A percentile compares a stretch with the other conserved stretches of the same genome.
Evolutionary conservation across 2,888 invertebrate genomes (phyloP).

Genomic region (Callimorpha dominula): DNA sequence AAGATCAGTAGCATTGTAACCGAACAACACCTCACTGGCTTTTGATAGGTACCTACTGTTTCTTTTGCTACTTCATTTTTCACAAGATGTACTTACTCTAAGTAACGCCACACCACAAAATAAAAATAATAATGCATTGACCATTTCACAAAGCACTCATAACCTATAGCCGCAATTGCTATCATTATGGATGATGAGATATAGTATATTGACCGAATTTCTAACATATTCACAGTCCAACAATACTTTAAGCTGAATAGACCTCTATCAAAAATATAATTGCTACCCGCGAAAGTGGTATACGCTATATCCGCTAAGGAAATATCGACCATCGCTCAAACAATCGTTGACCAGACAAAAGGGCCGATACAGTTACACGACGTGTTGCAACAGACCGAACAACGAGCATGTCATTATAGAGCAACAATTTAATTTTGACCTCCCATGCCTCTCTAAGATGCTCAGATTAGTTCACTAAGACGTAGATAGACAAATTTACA

Average conservation of each 20-base stretch:
- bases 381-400: conserved; percentile 69
- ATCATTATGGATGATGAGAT: conserved; percentile 48
- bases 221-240: conserved; percentile 41
- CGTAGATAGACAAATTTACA: conserved; percentile 58
- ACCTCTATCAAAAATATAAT: conserved; percentile 57
- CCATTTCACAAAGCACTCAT: conserved; percentile 34
- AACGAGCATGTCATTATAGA: conserved; percentile 76
- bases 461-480: conserved; percentile 39
- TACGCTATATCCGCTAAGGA: conserved; percentile 62
- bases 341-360: conserved; percentile 77
- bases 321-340: conserved; percentile 73
- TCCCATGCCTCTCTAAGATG: conserved; percentile 55
- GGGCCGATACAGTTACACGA: conserved; percentile 77
- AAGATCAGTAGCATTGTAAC: conserved; percentile 37
- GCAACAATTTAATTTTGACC: conserved; percentile 65
- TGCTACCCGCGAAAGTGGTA: conserved; percentile 66
- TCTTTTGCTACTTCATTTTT: conserved; percentile 13
- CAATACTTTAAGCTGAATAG: conserved; percentile 39
- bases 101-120: conserved; percentile 26
- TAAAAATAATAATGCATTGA: conserved; percentile 18
- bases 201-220: conserved; percentile 38
- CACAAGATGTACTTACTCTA: conserved; percentile 18
- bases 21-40: conserved; percentile 10
- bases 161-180: conserved; percentile 37
- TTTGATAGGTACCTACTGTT: conserved; percentile 5